Evolutionary conservation across 2,888 invertebrate genomes (phyloP).

Genomic region (Microdon myrmicae): DNA sequence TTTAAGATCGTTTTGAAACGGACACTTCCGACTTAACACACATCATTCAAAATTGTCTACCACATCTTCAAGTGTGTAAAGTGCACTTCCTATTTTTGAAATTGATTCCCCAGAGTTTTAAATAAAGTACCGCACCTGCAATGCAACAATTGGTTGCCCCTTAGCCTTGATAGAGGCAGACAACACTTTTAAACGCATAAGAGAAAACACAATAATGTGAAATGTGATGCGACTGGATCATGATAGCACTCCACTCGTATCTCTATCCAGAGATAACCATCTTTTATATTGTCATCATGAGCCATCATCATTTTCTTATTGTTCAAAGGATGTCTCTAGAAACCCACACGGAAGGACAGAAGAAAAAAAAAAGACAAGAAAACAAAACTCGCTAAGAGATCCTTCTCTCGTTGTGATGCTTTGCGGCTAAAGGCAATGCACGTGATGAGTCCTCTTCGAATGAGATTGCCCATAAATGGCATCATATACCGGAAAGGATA

Average conservation of each 20-base stretch:
- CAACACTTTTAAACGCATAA: constrained; percentile 27
- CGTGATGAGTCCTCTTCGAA: constrained; percentile 32
- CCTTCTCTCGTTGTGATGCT: constrained; percentile 23
- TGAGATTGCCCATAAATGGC: constrained; percentile 38
- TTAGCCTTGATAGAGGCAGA: constrained; percentile 1
- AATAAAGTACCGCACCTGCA: constrained; percentile 49
- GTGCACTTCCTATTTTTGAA: too few species aligned
- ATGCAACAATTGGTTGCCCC: background rate
- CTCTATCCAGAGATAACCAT: constrained; percentile 45
- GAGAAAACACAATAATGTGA: constrained; percentile 22
- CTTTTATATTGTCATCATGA: constrained; percentile 46
- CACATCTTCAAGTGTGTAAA: too few species aligned
- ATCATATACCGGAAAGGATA: too few species aligned
- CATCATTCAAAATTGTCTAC: too few species aligned
- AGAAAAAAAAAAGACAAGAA: constrained; percentile 6
- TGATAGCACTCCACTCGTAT: constrained; percentile 30
- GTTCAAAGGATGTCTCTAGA: too few species aligned
- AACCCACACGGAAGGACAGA: too few species aligned
- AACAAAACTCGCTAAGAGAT: constrained; percentile 35
- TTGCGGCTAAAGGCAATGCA: constrained; percentile 34
- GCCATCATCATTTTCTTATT: constrained; percentile 48
- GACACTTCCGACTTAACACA: too few species aligned
- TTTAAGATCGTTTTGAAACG: too few species aligned
- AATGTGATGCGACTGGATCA: constrained; percentile 34
- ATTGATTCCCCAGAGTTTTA: too few species aligned